phyloP scores from a whole-genome alignment of 2,888 invertebrate species.

The Uropetala carovei region DNA sequence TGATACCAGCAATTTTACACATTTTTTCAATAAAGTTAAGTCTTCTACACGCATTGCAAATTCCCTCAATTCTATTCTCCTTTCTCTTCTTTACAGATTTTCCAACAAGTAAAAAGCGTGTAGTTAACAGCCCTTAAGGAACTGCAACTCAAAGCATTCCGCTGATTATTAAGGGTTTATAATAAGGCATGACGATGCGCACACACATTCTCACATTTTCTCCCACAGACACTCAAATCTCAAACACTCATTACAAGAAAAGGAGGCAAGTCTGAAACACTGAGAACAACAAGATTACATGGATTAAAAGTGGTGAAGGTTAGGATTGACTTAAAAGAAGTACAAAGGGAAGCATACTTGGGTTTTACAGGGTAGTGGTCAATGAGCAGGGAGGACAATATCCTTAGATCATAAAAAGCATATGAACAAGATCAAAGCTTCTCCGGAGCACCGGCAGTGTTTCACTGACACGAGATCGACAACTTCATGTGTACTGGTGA shows the following conservation, averaged over 20 bases:
- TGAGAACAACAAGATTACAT: conserved; percentile 62
- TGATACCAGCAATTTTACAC: conserved; percentile 43
- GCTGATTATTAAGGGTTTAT: conserved; percentile 55
- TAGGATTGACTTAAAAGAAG: conserved; percentile 47
- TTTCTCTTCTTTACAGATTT: not conserved
- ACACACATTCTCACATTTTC: conserved; percentile 13
- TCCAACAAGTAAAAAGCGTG: conserved; percentile 57
- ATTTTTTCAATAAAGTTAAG: conserved; percentile 11
- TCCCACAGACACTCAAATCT: conserved; percentile 24
- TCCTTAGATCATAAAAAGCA: conserved; percentile 60
- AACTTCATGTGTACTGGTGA: conserved; percentile 56
- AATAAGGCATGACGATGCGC: conserved; percentile 46
- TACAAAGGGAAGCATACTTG: conserved; percentile 60
- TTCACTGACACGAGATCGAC: conserved; percentile 61
- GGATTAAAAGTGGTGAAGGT: conserved; percentile 58
- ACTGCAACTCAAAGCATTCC: conserved; percentile 52
- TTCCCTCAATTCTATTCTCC: not conserved
- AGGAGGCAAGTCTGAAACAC: conserved; percentile 59
- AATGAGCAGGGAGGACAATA: conserved; percentile 56
- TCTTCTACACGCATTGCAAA: conserved; percentile 37
- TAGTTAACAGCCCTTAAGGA: conserved; percentile 39
- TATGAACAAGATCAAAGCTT: conserved; percentile 62
- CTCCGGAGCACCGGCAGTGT: conserved; percentile 64
- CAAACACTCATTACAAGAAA: conserved; percentile 53
- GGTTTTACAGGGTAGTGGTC: conserved; percentile 52